Conservation (phyloP, 2,797 vertebrate genomes). For the Tokudaia muenninki region DNA sequence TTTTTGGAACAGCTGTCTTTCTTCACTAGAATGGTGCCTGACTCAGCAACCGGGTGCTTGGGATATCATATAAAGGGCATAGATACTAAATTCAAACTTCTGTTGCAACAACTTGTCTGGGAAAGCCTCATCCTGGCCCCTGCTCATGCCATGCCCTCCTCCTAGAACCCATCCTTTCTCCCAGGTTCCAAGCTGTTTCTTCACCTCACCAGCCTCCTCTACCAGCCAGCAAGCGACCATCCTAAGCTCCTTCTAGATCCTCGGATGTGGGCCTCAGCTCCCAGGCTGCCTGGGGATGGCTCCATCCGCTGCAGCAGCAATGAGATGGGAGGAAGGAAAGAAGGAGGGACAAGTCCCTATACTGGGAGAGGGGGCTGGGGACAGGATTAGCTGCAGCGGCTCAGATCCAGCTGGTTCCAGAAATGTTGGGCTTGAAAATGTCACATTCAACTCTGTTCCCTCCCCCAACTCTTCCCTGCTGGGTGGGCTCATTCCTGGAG, state of each 20-base stretch:
- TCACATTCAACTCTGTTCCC: constrained; percentile 48
- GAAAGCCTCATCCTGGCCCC: constrained; percentile 2
- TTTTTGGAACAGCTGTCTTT: neutral
- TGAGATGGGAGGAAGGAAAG: constrained; percentile 49
- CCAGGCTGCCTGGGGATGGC: neutral
- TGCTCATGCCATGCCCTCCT: neutral
- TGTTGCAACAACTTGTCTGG: neutral
- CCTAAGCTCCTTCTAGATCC: constrained; percentile 2
- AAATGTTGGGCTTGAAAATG: constrained; percentile 74
- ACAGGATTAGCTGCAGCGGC: constrained; percentile 70
- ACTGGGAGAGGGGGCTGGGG: constrained; percentile 50
- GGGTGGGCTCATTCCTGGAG: constrained; percentile 42
- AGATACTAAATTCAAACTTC: neutral
- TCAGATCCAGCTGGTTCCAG: constrained; percentile 71
- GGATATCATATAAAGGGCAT: neutral
- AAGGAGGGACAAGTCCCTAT: constrained; percentile 15
- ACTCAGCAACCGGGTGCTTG: neutral
- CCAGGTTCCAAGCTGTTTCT: neutral
- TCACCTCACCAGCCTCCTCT: neutral
- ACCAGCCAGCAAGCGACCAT: neutral
- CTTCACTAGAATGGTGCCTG: neutral
- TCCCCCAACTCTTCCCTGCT: neutral
- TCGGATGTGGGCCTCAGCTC: neutral
- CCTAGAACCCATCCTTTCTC: neutral
- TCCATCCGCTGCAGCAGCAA: neutral